Conservation (phyloP, 2,888 invertebrate species). For the Neoitamus cyanurus region DNA sequence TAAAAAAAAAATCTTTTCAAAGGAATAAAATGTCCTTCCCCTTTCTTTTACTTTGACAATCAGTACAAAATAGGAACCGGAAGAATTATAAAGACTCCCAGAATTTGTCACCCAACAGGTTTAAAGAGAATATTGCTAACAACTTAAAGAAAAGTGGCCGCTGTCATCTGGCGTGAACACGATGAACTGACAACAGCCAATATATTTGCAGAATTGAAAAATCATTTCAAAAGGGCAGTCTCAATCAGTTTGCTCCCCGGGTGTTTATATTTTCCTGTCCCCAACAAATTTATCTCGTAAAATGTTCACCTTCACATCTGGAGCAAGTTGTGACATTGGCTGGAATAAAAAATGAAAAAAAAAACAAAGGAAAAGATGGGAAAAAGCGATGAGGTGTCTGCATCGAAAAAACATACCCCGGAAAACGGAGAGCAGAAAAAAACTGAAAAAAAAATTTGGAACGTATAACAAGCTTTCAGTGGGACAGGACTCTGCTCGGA, state of each 20-base stretch:
- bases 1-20: too few relatives aligned
- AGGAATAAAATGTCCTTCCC: too few relatives aligned
- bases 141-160: not conserved
- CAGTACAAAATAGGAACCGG: too few relatives aligned
- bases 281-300: not conserved
- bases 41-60: too few relatives aligned
- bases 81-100: too few relatives aligned
- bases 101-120: too few relatives aligned
- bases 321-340: not conserved
- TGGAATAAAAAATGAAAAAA: not conserved
- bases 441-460: not conserved
- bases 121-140: not conserved
- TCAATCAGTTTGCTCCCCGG: not conserved
- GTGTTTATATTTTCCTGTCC: not conserved
- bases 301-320: not conserved
- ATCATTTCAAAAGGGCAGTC: not conserved
- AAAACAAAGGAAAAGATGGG: not conserved
- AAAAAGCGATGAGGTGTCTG: constrained; percentile 1
- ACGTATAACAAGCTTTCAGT: not conserved
- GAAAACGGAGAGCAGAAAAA: not conserved
- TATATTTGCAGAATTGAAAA: not conserved
- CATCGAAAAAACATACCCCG: constrained; percentile 1
- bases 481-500: not conserved
- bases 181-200: not conserved
- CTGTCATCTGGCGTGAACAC: not conserved